Conservation (phyloP, 92 coral and sea anemone species). For the Nematostella vectensis region DNA sequence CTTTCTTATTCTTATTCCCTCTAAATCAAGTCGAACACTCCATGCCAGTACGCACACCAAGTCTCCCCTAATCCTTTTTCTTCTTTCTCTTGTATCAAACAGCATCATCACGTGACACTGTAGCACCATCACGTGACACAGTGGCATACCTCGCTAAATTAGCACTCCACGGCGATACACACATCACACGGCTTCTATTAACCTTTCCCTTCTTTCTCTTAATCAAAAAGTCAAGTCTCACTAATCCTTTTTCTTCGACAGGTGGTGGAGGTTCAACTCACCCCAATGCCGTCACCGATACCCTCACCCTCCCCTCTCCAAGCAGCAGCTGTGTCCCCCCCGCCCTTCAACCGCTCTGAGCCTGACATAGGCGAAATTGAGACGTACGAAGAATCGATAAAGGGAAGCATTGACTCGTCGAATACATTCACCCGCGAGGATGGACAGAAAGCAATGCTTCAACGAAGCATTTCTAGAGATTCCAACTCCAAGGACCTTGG, state of each 20-base stretch:
- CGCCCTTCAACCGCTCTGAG: conserved; percentile 9
- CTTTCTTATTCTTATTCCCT: too few species aligned
- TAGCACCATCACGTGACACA: too few species aligned
- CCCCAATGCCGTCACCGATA: conserved; percentile 56
- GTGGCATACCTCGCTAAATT: too few species aligned
- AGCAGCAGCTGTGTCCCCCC: conserved; percentile 9
- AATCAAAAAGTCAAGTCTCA: too few species aligned
- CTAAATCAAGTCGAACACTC: too few species aligned
- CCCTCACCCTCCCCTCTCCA: conserved; percentile 47
- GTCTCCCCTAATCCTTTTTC: too few species aligned
- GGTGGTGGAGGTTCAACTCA: conserved; percentile 57
- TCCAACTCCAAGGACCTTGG: background rate
- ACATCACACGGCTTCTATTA: too few species aligned
- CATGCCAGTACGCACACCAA: too few species aligned
- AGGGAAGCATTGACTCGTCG: conserved; percentile 24
- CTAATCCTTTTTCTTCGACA: conserved; percentile 7
- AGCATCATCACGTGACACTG: too few species aligned
- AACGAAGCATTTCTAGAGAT: background rate
- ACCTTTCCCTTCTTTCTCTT: too few species aligned
- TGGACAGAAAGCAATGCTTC: background rate
- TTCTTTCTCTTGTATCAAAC: too few species aligned
- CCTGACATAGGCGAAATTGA: conserved; percentile 21
- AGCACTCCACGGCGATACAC: too few species aligned
- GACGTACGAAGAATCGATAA: conserved; percentile 24
- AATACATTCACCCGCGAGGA: conserved; percentile 10